These are phyloP conservation scores for Leptarthrus brevirostris DNA, from an alignment of 2,888 invertebrate species.

Conservation along the genomic window DNA sequence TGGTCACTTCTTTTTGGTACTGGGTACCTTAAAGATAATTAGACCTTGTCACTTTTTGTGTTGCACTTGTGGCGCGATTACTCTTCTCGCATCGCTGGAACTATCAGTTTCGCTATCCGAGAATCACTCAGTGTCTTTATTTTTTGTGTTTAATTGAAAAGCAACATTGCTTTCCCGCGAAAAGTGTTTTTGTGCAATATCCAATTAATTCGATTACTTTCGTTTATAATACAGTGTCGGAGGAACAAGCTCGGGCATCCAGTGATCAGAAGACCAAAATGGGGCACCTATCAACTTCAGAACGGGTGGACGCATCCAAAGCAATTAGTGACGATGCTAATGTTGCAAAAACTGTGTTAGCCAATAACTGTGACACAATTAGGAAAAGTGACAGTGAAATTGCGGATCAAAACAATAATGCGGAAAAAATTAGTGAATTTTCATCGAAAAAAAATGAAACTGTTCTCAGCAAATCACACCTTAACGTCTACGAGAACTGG, in stretches of 20 bases:
- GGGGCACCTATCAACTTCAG: slow-evolving; percentile 64
- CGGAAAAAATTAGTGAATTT: neutral
- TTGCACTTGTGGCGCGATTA: neutral
- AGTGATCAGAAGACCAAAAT: slow-evolving; percentile 56
- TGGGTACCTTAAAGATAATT: slow-evolving; percentile 16
- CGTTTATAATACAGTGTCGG: slow-evolving; percentile 3
- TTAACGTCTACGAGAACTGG: slow-evolving; percentile 40
- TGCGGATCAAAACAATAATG: slow-evolving; percentile 45
- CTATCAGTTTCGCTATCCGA: slow-evolving; percentile 33
- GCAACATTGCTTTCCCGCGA: slow-evolving; percentile 2
- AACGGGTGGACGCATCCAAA: slow-evolving; percentile 61
- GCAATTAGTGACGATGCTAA: slow-evolving; percentile 51
- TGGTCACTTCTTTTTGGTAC: slow-evolving; percentile 9
- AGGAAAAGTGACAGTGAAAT: slow-evolving; percentile 37
- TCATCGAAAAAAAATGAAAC: neutral
- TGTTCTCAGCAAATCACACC: neutral
- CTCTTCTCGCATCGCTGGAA: neutral
- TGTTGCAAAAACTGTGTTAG: slow-evolving; percentile 37
- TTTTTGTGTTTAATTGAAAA: slow-evolving; percentile 10
- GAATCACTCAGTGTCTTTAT: slow-evolving; percentile 1
- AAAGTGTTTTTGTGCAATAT: slow-evolving; percentile 16
- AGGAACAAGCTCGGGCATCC: slow-evolving; percentile 7
- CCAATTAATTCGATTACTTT: slow-evolving; percentile 1
- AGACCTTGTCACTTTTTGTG: slow-evolving; percentile 18
- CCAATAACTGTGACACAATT: slow-evolving; percentile 53